Evolutionary conservation across 2,888 invertebrate genomes (phyloP).

Genomic region (Entomobrya multifasciata): DNA sequence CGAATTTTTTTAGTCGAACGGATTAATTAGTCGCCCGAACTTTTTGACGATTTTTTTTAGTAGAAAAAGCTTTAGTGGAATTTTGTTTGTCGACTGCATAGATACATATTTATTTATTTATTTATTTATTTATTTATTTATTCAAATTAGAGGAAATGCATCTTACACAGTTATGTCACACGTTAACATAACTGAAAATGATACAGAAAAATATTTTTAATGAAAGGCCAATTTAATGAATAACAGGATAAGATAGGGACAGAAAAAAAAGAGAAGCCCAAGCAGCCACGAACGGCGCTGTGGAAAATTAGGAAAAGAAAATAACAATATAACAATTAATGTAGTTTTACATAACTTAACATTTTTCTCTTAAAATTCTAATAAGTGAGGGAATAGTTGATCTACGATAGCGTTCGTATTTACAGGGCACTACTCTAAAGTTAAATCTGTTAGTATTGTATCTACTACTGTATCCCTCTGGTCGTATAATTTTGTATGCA

Average conservation of each 20-base stretch:
- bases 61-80: no score
- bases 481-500: neutral
- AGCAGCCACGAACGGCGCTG: neutral
- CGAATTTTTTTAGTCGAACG: no score
- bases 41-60: no score
- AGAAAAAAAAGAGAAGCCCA: neutral
- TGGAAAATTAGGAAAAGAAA: neutral
- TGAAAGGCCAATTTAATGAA: no score
- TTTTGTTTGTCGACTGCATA: no score
- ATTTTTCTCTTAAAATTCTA: neutral
- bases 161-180: neutral
- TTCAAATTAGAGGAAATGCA: no score
- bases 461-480: neutral
- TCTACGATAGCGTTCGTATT: neutral
- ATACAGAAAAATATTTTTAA: neutral
- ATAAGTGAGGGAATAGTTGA: neutral
- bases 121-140: no score
- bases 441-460: neutral
- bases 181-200: neutral
- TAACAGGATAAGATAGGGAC: no score
- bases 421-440: neutral
- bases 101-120: no score
- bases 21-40: no score
- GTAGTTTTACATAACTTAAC: neutral
- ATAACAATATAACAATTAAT: neutral